Evolutionary conservation across 2,797 vertebrate species (phyloP).

Genomic region (Schizothorax lantsangensis): DNA sequence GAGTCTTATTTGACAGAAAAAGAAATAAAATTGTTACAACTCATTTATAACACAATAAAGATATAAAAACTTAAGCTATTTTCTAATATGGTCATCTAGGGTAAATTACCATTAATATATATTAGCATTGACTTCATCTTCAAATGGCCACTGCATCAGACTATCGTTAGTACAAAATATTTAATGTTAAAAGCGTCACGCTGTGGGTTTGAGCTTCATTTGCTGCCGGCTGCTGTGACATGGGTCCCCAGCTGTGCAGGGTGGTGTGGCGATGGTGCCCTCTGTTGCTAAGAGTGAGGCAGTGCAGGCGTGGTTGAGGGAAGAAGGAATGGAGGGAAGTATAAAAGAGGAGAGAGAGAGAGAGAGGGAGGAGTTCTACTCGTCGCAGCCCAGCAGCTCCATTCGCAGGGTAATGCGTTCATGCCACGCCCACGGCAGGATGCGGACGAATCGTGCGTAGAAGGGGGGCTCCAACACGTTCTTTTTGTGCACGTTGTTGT

Average conservation of each 20-base stretch:
- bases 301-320: conserved; percentile 74
- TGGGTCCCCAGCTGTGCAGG: conserved; percentile 31
- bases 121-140: conserved; percentile 39
- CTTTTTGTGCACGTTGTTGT: conserved; percentile 96
- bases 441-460: conserved; percentile 83
- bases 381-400: conserved; percentile 93
- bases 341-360: not conserved
- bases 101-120: conserved; percentile 3
- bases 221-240: not conserved
- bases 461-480: conserved; percentile 88
- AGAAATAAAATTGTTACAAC: not conserved
- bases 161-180: conserved; percentile 7
- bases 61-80: not conserved
- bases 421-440: conserved; percentile 94
- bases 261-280: conserved; percentile 72
- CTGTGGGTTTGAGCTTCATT: conserved; percentile 24
- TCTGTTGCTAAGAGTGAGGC: conserved; percentile 73
- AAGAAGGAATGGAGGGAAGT: conserved; percentile 45
- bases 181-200: conserved; percentile 17
- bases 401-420: conserved; percentile 92
- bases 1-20: not conserved
- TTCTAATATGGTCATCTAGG: not conserved
- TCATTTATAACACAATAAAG: not conserved
- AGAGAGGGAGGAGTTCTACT: conserved; percentile 65
- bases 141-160: conserved; percentile 23